Conservation (phyloP, 53 echinoderm and acorn worm species). For the Antedon mediterranea region DNA sequence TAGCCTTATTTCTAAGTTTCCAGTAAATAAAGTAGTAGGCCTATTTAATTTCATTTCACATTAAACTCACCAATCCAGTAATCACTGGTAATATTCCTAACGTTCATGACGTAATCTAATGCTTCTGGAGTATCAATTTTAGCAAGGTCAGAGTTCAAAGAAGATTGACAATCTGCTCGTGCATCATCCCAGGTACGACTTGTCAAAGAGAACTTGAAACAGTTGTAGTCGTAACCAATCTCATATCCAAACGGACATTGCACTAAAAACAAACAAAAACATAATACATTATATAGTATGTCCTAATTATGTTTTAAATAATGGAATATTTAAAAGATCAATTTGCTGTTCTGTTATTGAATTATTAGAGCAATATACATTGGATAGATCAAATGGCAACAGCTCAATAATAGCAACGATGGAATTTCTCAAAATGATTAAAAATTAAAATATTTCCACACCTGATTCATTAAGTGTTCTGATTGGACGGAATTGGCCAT, state of each 20-base stretch:
- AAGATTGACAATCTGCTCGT: slow-evolving; percentile 19
- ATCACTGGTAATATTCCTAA: slow-evolving; percentile 3
- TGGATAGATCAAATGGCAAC: too few species aligned
- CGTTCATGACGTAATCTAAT: slow-evolving; percentile 15
- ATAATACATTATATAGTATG: background rate
- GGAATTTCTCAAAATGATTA: too few species aligned
- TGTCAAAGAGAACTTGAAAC: slow-evolving; percentile 46
- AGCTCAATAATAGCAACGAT: too few species aligned
- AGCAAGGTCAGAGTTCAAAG: slow-evolving; percentile 22
- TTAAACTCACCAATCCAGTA: slow-evolving; percentile 35
- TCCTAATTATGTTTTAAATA: too few species aligned
- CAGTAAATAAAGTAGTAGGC: too few species aligned
- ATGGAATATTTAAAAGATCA: too few species aligned
- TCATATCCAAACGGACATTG: slow-evolving; percentile 51
- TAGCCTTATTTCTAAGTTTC: too few species aligned
- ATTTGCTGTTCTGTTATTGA: too few species aligned
- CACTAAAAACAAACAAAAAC: slow-evolving; percentile 15
- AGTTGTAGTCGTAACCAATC: slow-evolving; percentile 60
- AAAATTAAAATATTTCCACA: too few species aligned
- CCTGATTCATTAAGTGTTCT: slow-evolving; percentile 19
- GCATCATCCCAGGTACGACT: slow-evolving; percentile 21
- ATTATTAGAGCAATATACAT: too few species aligned
- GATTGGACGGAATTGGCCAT: background rate
- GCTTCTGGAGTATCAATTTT: slow-evolving; percentile 18
- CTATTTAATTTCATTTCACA: background rate